Percentiles rank a stretch among this genome's conserved stretches.
phyloP scores from a whole-genome alignment of 2,888 invertebrate genomes.

The Nomada ruficornis region DNA sequence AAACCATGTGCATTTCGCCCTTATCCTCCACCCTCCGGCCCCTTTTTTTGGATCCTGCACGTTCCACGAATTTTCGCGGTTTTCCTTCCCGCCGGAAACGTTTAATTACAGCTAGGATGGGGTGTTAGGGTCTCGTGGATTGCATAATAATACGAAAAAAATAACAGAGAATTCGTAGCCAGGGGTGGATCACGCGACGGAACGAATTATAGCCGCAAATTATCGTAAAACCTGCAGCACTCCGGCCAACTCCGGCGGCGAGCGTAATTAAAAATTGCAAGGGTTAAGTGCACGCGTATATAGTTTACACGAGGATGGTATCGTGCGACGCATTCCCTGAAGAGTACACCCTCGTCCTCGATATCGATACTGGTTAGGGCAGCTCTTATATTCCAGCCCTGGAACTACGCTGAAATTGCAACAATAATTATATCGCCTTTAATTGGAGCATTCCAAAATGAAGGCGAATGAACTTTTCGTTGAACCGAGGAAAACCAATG shows the following conservation, averaged over 20 bases:
- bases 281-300: slow-evolving; percentile 57
- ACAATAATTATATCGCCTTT: slow-evolving; percentile 32
- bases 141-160: not conserved
- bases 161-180: not conserved
- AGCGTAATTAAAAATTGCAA: slow-evolving; percentile 58
- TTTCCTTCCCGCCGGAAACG: not conserved
- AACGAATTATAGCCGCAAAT: slow-evolving; percentile 46
- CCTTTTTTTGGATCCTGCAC: too few relatives aligned
- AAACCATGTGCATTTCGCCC: not conserved
- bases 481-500: not conserved
- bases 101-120: slow-evolving; percentile 39
- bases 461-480: not conserved
- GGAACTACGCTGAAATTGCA: slow-evolving; percentile 16
- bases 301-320: slow-evolving; percentile 7
- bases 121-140: not conserved
- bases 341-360: slow-evolving; percentile 13
- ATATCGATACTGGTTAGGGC: slow-evolving; percentile 30
- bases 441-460: slow-evolving; percentile 15
- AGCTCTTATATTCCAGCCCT: not conserved
- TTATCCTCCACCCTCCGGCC: not conserved
- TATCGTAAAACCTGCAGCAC: slow-evolving; percentile 47
- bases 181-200: not conserved
- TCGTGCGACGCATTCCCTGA: slow-evolving; percentile 11
- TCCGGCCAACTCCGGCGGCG: slow-evolving; percentile 5
- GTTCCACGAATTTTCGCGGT: slow-evolving; percentile 16